Evolutionary conservation across 2,888 invertebrate genomes (phyloP).

Genomic region (Ormia ochracea): DNA sequence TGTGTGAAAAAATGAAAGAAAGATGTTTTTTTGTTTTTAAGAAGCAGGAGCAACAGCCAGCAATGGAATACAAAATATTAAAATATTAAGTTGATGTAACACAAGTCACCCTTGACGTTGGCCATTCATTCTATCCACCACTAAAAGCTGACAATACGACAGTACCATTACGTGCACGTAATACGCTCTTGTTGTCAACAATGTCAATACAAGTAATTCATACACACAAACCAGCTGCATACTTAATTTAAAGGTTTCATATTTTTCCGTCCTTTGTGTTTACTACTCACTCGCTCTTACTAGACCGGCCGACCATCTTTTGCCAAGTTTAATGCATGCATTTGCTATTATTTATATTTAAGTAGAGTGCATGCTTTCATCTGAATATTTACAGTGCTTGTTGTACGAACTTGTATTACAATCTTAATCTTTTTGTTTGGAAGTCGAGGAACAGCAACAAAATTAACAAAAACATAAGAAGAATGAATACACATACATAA

Average conservation of each 20-base stretch:
- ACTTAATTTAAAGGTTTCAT: slow-evolving; percentile 27
- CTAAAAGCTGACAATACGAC: slow-evolving; percentile 25
- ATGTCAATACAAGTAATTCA: slow-evolving; percentile 14
- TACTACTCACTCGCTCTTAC: neutral
- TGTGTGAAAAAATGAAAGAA: slow-evolving; percentile 36
- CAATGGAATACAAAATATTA: slow-evolving; percentile 20
- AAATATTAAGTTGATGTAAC: slow-evolving; percentile 47
- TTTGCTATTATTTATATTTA: slow-evolving; percentile 13
- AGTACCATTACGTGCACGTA: slow-evolving; percentile 3
- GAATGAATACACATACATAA: neutral
- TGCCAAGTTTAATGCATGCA: neutral
- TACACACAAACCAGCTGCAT: neutral
- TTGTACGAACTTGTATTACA: slow-evolving; percentile 1
- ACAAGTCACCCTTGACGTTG: slow-evolving; percentile 62
- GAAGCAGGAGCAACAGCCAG: slow-evolving; percentile 19
- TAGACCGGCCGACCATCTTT: neutral
- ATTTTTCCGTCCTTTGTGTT: neutral
- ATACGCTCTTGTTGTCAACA: slow-evolving; percentile 17
- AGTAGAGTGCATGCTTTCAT: neutral
- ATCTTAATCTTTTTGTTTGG: slow-evolving; percentile 24
- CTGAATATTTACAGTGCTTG: neutral
- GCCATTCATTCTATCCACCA: slow-evolving; percentile 30
- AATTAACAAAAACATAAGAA: slow-evolving; percentile 29
- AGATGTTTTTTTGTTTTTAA: neutral
- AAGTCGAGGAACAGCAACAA: neutral